A percentile compares a stretch with the other conserved stretches of the same genome.
These are phyloP conservation scores for Hyphantria cunea DNA, from an alignment of 1,140 invertebrate species.

Conservation along the genomic window DNA sequence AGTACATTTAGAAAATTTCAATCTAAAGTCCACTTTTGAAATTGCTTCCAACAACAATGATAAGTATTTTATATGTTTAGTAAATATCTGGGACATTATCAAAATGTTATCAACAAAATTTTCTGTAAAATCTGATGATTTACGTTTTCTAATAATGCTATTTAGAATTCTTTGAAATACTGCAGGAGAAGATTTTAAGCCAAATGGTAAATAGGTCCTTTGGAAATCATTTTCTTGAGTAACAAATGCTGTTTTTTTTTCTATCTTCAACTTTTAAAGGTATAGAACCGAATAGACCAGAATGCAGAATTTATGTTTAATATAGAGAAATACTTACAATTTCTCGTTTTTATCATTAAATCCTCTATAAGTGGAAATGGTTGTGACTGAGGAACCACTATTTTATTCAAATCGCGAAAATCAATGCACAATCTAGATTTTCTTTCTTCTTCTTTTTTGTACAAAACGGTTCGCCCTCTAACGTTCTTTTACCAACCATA, in stretches of 20 bases:
- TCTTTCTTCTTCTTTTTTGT: constrained; percentile 49
- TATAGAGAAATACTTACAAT: constrained; percentile 36
- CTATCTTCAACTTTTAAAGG: constrained; percentile 38
- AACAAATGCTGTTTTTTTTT: constrained; percentile 28
- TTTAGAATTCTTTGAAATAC: constrained; percentile 26
- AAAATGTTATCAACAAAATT: constrained; percentile 17
- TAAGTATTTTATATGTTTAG: constrained; percentile 28
- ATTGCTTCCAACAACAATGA: constrained; percentile 18
- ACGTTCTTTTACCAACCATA: too few species aligned
- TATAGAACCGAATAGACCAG: constrained; percentile 54
- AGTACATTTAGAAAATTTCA: constrained; percentile 38
- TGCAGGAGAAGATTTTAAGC: constrained; percentile 19
- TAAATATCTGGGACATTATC: constrained; percentile 18
- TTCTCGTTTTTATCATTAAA: constrained; percentile 42
- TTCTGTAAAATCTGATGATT: constrained; percentile 12
- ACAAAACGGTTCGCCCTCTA: too few species aligned
- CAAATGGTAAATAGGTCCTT: constrained; percentile 21
- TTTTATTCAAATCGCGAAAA: constrained; percentile 52
- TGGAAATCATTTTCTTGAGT: constrained; percentile 24
- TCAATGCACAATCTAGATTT: constrained; percentile 40
- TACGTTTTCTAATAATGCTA: constrained; percentile 28
- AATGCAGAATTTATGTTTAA: constrained; percentile 58
- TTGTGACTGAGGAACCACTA: constrained; percentile 38
- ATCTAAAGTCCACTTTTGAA: constrained; percentile 22
- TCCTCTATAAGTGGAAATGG: constrained; percentile 43